Evolutionary conservation across 2,888 invertebrate species (phyloP).

Genomic region (Corbicula japonica): DNA sequence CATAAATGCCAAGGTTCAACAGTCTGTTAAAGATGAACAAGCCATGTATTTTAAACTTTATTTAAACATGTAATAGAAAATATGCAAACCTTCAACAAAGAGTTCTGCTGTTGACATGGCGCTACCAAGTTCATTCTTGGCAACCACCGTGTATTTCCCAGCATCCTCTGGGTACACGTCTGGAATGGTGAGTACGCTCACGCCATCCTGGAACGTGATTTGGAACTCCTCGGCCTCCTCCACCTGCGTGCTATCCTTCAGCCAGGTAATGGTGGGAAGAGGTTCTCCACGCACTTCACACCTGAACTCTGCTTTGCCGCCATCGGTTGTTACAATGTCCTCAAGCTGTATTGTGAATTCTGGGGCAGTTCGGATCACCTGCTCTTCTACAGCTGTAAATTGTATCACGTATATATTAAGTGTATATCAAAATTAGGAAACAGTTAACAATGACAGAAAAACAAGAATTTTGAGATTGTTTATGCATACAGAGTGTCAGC

Average conservation of each 20-base stretch:
- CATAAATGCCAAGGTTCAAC: no score
- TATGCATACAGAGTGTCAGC: no score
- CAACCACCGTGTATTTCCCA: conserved; percentile 93
- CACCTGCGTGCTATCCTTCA: conserved; percentile 91
- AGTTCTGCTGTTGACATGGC: conserved; percentile 93
- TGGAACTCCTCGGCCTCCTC: conserved; percentile 89
- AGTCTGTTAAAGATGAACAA: no score
- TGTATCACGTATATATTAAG: no score
- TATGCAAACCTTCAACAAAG: conserved; percentile 88
- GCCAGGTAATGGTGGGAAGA: conserved; percentile 91
- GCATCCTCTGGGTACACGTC: conserved; percentile 90
- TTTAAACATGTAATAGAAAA: no score
- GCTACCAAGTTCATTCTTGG: conserved; percentile 91
- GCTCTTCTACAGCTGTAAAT: conserved; percentile 68
- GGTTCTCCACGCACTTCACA: conserved; percentile 86
- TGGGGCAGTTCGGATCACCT: conserved; percentile 74
- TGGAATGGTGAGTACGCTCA: conserved; percentile 89
- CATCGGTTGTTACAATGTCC: conserved; percentile 78
- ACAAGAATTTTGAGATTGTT: no score
- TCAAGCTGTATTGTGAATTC: conserved; percentile 76
- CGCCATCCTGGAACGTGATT: conserved; percentile 86
- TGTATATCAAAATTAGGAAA: no score
- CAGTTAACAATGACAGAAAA: no score
- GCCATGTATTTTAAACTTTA: no score
- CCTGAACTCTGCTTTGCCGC: conserved; percentile 79